A percentile compares a stretch with the other conserved stretches of the same genome.
These are phyloP conservation scores for Lampris incognitus DNA, from an alignment of 2,113 vertebrate species.

Conservation along the genomic window DNA sequence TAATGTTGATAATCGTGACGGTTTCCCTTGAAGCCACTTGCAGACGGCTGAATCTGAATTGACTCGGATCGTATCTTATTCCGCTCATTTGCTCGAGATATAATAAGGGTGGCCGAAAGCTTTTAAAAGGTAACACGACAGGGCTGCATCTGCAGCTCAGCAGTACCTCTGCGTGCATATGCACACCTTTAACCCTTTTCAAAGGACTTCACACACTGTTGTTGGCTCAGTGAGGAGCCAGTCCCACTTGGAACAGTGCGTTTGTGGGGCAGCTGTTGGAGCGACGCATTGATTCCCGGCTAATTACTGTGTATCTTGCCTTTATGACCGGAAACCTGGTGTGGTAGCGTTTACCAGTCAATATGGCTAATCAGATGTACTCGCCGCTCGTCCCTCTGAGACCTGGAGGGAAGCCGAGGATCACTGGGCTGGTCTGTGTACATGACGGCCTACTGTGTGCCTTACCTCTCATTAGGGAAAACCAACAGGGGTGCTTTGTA, in stretches of 20 bases:
- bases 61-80: constrained; percentile 29
- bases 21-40: neutral
- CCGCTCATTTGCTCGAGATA: constrained; percentile 21
- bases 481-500: constrained; percentile 6
- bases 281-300: constrained; percentile 47
- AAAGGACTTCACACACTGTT: constrained; percentile 4
- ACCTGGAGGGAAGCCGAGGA: constrained; percentile 31
- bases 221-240: constrained; percentile 2
- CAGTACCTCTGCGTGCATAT: neutral
- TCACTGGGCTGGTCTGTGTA: constrained; percentile 21
- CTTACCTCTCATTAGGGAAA: constrained; percentile 20
- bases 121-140: constrained; percentile 8
- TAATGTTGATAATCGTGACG: no score
- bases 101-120: constrained; percentile 23
- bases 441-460: constrained; percentile 12
- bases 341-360: constrained; percentile 61
- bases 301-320: constrained; percentile 59
- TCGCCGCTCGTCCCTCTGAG: constrained; percentile 41
- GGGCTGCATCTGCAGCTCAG: constrained; percentile 17
- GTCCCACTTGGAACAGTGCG: constrained; percentile 12
- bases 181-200: constrained; percentile 23
- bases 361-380: constrained; percentile 59
- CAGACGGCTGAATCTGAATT: constrained; percentile 33
- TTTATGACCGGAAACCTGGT: constrained; percentile 62
- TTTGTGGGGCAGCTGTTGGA: constrained; percentile 26